Evolutionary conservation across 2,113 vertebrate species (phyloP).

Genomic region (Sylvietta virens): DNA sequence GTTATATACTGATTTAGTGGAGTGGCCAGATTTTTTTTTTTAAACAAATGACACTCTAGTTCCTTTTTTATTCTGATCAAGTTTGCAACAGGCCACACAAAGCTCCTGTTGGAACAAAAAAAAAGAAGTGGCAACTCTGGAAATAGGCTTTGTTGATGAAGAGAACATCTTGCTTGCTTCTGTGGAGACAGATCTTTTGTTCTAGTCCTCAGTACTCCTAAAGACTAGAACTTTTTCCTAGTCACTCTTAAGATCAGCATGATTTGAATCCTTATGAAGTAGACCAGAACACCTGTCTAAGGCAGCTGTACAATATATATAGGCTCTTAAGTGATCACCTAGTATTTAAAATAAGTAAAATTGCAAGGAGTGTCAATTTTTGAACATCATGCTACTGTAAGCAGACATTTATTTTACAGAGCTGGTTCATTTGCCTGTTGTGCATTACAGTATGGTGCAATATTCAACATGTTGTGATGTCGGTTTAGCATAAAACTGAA

Average conservation of each 20-base stretch:
- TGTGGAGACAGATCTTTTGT: background rate
- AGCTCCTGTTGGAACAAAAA: background rate
- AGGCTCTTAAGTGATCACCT: background rate
- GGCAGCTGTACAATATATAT: background rate
- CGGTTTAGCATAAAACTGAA: background rate
- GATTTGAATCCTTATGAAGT: background rate
- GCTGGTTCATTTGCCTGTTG: background rate
- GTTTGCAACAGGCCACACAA: background rate
- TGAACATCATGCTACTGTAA: background rate
- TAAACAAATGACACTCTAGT: background rate
- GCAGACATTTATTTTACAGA: background rate
- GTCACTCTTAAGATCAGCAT: background rate
- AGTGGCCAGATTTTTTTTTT: background rate
- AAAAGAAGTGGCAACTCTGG: background rate
- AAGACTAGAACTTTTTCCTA: background rate
- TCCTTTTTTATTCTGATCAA: background rate
- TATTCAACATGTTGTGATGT: background rate
- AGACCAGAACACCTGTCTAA: background rate
- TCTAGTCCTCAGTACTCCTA: background rate
- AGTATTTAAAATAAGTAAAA: background rate
- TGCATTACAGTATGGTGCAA: background rate
- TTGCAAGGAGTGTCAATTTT: background rate
- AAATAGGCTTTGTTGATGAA: background rate
- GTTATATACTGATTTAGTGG: background rate
- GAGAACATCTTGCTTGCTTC: background rate